A percentile compares a stretch with the other conserved stretches of the same genome.
Evolutionary conservation across 2,888 invertebrate species (phyloP).

Genomic region (Phymatocera aterrima): DNA sequence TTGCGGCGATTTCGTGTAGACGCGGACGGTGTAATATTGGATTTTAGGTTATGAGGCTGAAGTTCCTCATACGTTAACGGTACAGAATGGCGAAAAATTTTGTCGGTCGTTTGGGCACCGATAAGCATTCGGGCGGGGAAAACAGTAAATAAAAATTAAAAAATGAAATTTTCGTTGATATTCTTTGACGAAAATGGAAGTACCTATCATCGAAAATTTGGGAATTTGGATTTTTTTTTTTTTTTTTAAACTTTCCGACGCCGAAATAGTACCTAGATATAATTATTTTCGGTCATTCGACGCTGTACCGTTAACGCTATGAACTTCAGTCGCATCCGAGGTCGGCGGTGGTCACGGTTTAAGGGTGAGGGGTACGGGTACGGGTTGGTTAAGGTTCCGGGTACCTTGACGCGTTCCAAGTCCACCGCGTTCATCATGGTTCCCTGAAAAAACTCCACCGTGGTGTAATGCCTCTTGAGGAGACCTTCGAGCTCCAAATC

Average conservation of each 20-base stretch:
- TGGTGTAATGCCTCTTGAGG: slow-evolving; percentile 99
- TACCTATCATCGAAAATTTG: neutral
- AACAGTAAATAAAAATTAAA: too few relatives aligned
- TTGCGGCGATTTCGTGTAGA: slow-evolving; percentile 53
- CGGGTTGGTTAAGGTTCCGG: slow-evolving; percentile 68
- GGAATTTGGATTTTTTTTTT: neutral
- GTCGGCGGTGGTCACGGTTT: slow-evolving; percentile 45
- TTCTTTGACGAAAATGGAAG: too few relatives aligned
- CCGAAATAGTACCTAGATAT: too few relatives aligned
- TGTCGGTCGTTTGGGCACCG: too few relatives aligned
- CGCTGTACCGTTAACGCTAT: too few relatives aligned
- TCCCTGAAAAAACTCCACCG: slow-evolving; percentile 99
- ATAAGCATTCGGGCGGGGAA: too few relatives aligned
- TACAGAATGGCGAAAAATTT: too few relatives aligned
- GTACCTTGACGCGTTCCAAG: slow-evolving; percentile 99
- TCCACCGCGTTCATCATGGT: slow-evolving; percentile 99
- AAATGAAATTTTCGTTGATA: too few relatives aligned
- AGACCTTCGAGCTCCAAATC: slow-evolving; percentile 99
- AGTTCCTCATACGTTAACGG: neutral
- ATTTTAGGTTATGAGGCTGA: neutral
- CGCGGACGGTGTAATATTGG: slow-evolving; percentile 49
- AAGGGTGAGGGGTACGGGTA: slow-evolving; percentile 54
- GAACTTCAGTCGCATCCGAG: too few relatives aligned
- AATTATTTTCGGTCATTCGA: too few relatives aligned
- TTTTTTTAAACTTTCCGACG: too few relatives aligned